Evolutionary conservation across 2,113 vertebrate genomes (phyloP), one percentile per base, ranked within the genome.

Genomic region (Ptychochromis oligacanthus): DNA sequence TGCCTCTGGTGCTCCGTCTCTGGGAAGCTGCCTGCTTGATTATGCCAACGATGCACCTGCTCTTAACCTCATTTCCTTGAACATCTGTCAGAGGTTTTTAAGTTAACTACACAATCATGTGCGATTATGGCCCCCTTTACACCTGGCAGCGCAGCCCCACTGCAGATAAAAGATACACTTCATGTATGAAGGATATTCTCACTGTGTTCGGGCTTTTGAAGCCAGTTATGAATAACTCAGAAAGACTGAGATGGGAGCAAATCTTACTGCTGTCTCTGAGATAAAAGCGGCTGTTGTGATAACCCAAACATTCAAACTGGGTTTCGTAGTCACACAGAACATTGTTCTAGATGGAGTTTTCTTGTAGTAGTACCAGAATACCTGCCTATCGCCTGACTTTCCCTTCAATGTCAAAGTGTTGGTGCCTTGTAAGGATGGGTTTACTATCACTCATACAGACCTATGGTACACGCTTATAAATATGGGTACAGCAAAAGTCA

Each of bases 61-160:
- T 92, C 82, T 88, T 91, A 91, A 91, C 87, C 91, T 91, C 49
- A 85, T 88, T 88, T 88, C 80, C 81, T 82, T 74, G 54, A 86
- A 83, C 93, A 91, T 90, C 87, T 91, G 90, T 81, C 61, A 38
- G 61, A 85, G 82, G 77, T 83, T 86, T 88, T 90, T 75, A 85
- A 75, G 79, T 89, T 90, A 92, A 92, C 83, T 34, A 79, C 57
- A 85, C 84, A 83, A 91, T 91, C 85, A 92, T 89, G 78, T 79
- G 86, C 6, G 31, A 90, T 91, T 83, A 90, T 82, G 46, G 6
- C 58, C 70, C 18, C 36, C 36, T 75, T 80, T 49, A 79, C 80
- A 87, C 80, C 79, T 80, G 77, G 34, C 43, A 34, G 62, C 17
- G 2, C 18, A 20, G 28, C 52, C 77, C 40, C 43, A 12, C 36